Base-by-base conservation (phyloP, 2,888 invertebrate species). In the Drosophila macrospina region DNA sequence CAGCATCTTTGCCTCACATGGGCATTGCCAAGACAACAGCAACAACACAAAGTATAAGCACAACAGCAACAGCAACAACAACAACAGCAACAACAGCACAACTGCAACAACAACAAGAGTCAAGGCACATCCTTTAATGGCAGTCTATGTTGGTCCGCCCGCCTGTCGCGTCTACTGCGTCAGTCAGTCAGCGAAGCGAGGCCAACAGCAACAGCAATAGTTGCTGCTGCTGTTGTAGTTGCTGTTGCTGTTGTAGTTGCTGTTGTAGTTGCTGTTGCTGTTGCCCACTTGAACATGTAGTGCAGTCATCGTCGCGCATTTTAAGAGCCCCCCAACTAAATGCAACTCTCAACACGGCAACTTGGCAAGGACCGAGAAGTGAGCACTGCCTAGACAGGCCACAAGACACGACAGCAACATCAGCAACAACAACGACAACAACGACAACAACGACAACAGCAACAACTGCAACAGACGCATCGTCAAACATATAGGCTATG, bases 401-500 rank as follows among this genome's bases (percentile, higher is more conserved):
- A 41, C 59, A 76, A 77, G 78, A 78, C 78, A 78, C 80, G 78
- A 76, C 83, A 76, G 83, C 73, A 82, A 62, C 77, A 56, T 20
- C 50, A 20, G 7, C 59, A 45, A 7, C 51, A 39, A 6, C 55
- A 44, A 11, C 64, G 42, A 16, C 45, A 54, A 5, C 56, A 61
- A 7, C 67, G 56, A 11, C 62, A 26, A 16, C 45, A 54, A 5
- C 56, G 56, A 7, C 67, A 59, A 11, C 62, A 26, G 11, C 75
- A 60, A 47, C 61, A 70, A 1, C 51, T 15, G 8, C 67, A 74
- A 41, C 78, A 78, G 85, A 85, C 83, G 78, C 88, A 84, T 86
- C 88, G 83, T 83, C 88, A 84, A 85, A 74, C 86, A 82, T 86
- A 82, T 88, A 84, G 83, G 78, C 86, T 86, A 86, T 81, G 84